Conservation (phyloP, 2,797 vertebrate genomes). For the Sebastolobus altivelis region DNA sequence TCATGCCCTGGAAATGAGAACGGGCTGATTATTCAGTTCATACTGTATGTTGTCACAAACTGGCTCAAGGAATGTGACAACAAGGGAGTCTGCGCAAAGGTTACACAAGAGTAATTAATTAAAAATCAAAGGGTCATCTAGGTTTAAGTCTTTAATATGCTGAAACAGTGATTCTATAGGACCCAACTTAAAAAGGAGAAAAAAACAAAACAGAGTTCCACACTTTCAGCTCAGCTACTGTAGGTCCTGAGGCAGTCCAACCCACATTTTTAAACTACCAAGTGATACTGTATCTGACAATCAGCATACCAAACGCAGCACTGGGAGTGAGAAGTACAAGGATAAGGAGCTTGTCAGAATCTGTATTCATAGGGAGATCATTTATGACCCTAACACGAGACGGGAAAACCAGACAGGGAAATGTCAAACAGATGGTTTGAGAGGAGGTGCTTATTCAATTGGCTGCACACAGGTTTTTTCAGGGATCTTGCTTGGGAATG, state of each 20-base stretch:
- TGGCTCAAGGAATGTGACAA: background rate
- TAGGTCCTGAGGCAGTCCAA: slow-evolving; percentile 5
- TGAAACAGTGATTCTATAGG: background rate
- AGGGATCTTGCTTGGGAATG: slow-evolving; percentile 61
- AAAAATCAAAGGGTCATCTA: slow-evolving; percentile 1
- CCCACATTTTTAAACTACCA: slow-evolving; percentile 22
- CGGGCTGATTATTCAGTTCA: background rate
- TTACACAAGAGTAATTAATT: background rate
- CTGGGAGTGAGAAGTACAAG: slow-evolving; percentile 26
- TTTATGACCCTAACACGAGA: slow-evolving; percentile 61
- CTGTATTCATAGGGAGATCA: slow-evolving; percentile 54
- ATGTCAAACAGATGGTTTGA: slow-evolving; percentile 78
- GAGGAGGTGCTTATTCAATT: slow-evolving; percentile 71
- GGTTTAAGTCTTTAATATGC: background rate
- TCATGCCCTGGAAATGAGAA: too few relatives aligned
- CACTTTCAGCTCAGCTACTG: slow-evolving; percentile 22
- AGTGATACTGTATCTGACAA: slow-evolving; percentile 55
- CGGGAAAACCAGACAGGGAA: slow-evolving; percentile 59
- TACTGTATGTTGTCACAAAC: background rate
- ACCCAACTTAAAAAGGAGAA: background rate
- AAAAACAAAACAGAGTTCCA: background rate
- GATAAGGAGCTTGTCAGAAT: slow-evolving; percentile 55
- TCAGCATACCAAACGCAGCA: slow-evolving; percentile 45
- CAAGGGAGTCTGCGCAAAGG: background rate
- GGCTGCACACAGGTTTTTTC: slow-evolving; percentile 57